Percentiles rank a stretch among this genome's conserved stretches.
Evolutionary conservation across 2,888 invertebrate genomes (phyloP).

Genomic region (Eugnorisma glareosa): DNA sequence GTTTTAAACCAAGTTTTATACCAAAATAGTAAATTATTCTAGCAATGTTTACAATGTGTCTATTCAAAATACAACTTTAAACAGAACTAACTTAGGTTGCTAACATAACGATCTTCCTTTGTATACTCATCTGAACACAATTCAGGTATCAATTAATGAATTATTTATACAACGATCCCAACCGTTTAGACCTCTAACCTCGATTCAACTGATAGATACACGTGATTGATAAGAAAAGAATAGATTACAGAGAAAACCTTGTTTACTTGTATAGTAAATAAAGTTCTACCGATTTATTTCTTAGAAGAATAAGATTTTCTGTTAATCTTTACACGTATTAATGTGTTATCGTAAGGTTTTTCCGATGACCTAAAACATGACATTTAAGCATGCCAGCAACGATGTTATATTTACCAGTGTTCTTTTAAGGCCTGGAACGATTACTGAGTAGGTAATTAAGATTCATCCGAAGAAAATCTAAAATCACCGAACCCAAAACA

Average conservation of each 20-base stretch:
- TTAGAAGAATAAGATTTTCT: slow-evolving; percentile 1
- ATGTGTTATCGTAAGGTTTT: neutral
- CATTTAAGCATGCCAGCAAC: too few species aligned
- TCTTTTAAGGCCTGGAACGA: neutral
- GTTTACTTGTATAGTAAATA: slow-evolving; percentile 6
- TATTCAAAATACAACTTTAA: neutral
- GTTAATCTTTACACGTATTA: neutral
- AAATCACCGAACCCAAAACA: neutral
- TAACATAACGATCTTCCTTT: neutral
- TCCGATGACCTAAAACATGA: neutral
- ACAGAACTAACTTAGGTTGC: neutral
- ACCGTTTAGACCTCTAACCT: slow-evolving; percentile 38
- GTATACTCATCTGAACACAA: neutral
- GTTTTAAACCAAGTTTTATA: neutral
- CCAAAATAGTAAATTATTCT: neutral
- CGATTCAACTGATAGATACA: slow-evolving; percentile 24
- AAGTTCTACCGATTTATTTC: slow-evolving; percentile 3
- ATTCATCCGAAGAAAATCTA: neutral
- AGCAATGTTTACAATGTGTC: neutral
- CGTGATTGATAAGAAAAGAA: slow-evolving; percentile 37
- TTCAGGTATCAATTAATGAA: slow-evolving; percentile 33
- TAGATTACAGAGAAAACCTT: slow-evolving; percentile 7
- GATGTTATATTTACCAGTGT: neutral
- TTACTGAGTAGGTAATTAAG: neutral
- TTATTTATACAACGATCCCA: slow-evolving; percentile 39